phyloP scores from a whole-genome alignment of 2,113 vertebrate genomes.

The Oncorhynchus masou region DNA sequence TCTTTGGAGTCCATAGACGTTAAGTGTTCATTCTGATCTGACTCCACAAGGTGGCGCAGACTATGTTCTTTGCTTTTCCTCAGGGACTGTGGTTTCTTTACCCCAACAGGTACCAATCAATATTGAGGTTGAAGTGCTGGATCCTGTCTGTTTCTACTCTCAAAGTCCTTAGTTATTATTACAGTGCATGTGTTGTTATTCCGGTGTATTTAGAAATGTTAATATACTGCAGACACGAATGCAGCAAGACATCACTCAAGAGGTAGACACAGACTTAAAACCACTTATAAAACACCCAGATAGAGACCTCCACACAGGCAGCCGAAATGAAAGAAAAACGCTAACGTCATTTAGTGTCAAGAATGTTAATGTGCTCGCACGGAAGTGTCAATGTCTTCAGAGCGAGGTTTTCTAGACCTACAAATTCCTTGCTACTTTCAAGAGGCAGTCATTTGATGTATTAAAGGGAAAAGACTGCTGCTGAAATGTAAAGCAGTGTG shows the following conservation, averaged over 20 bases:
- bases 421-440: slow-evolving; percentile 1
- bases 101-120: slow-evolving; percentile 27
- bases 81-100: slow-evolving; percentile 7
- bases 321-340: background rate
- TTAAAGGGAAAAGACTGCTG: background rate
- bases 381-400: background rate
- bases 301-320: background rate
- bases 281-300: background rate
- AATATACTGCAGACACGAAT: slow-evolving; percentile 10
- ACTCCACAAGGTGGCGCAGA: slow-evolving; percentile 9
- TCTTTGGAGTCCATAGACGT: background rate
- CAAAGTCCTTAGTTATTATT: slow-evolving; percentile 20
- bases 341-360: slow-evolving; percentile 5
- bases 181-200: slow-evolving; percentile 31
- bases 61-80: slow-evolving; percentile 8
- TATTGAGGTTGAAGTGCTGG: slow-evolving; percentile 17
- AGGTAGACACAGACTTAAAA: background rate
- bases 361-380: slow-evolving; percentile 11
- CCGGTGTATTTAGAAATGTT: slow-evolving; percentile 4
- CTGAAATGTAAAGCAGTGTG: background rate
- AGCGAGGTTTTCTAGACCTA: background rate
- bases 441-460: slow-evolving; percentile 12
- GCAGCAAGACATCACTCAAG: background rate
- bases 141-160: background rate
- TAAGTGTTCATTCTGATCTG: background rate